Base-by-base conservation (phyloP, 2,113 vertebrate species). In the Oryzias curvinotus region DNA sequence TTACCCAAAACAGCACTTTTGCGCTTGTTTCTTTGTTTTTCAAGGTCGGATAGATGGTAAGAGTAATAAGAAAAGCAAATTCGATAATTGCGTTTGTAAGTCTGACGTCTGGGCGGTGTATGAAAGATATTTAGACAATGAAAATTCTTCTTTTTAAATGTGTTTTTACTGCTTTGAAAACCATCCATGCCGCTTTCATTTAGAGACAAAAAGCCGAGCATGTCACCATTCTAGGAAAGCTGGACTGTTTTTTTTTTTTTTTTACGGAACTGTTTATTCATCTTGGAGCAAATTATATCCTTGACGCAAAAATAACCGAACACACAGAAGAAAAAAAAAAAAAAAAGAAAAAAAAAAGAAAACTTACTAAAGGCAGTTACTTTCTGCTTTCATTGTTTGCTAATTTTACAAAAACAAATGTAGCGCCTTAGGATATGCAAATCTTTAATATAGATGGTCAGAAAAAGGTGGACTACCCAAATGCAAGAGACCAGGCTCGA, bases 61-160 rank as follows among this genome's bases (percentile, higher is more conserved):
- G 76, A 65, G 75, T 64, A 49, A 67, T 17, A 57, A 50, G 17
- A 62, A 56, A 41, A 23, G 48, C 53, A 52, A 77, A 57, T 25
- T 21, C 17, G 36, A 68, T 72, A 65, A 75, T 76, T 60, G 68
- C 77, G 62, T 52, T 52, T 23, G 62, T 78, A 71, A 49, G 52
- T 47, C 51, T 18, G 28, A 36, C 65, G 55, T 62, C 43, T 15
- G n/a, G 48, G 43, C 58, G 61, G 67, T 81, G 55, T 57, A 68
- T 52, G 56, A 48, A 72, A 78, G 47, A 75, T 66, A 44, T 55
- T 68, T 28, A 1, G 57, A 72, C 74, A 80, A 80, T 83, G 71
- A 80, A 86, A 83, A 74, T 74, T 57, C 52, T 36, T 36, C 16
- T 69, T 54, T 57, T 57, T 84, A 71, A 88, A 85, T 88, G 72